phyloP scores from a whole-genome alignment of 2,888 invertebrate species.

The Melanotus villosus region DNA sequence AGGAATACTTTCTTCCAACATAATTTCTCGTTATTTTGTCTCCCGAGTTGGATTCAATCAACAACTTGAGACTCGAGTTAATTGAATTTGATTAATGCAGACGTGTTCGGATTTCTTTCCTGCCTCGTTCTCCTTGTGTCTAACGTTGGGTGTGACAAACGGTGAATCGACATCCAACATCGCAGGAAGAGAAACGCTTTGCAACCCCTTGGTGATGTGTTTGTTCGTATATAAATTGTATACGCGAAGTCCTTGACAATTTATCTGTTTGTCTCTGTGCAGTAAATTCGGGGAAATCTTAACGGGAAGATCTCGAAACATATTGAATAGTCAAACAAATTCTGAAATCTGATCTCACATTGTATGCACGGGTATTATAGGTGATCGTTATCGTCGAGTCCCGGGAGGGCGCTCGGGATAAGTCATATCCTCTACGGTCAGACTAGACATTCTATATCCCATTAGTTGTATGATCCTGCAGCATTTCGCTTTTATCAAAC shows the following conservation, averaged over 20 bases:
- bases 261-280: not conserved
- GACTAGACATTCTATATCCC: conserved; percentile 59
- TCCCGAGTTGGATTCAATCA: conserved; percentile 26
- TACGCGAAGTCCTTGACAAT: not conserved
- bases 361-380: conserved; percentile 57
- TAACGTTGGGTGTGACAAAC: not conserved
- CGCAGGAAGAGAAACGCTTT: not conserved
- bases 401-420: conserved; percentile 58
- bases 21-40: conserved; percentile 26
- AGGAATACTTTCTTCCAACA: not conserved
- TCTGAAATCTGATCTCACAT: conserved; percentile 49
- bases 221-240: not conserved
- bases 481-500: conserved; percentile 50
- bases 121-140: not conserved
- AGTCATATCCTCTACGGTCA: conserved; percentile 57
- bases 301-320: conserved; percentile 21
- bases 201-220: not conserved
- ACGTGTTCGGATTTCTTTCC: conserved; percentile 4
- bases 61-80: conserved; percentile 29
- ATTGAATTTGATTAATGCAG: conserved; percentile 27
- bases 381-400: conserved; percentile 59
- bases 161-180: not conserved
- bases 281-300: conserved; percentile 10
- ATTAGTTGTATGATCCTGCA: conserved; percentile 58
- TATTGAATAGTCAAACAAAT: conserved; percentile 50